Percentiles rank a stretch among this genome's conserved stretches.
phyloP scores from a whole-genome alignment of 2,888 invertebrate genomes.

The Cephus runcator region DNA sequence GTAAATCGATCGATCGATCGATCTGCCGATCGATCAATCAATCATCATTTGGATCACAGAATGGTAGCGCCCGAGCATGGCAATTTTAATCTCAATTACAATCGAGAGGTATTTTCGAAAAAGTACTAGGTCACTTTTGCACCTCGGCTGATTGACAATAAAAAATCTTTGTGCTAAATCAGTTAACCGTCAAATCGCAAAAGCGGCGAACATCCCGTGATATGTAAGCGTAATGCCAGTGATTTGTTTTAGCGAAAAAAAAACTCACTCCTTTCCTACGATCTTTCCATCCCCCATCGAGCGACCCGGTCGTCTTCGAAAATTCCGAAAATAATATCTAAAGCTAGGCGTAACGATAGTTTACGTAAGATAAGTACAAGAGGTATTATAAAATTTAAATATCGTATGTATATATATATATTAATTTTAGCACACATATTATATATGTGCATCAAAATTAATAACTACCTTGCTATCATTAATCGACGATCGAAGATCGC shows the following conservation, averaged over 20 bases:
- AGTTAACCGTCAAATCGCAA: neutral
- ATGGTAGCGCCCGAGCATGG: constrained; percentile 58
- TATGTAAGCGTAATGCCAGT: neutral
- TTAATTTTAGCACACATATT: too few species aligned
- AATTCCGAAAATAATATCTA: constrained; percentile 26
- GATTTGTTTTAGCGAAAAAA: neutral
- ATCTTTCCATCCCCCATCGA: neutral
- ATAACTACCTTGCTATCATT: neutral
- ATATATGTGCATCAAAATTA: neutral
- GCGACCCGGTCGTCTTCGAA: constrained; percentile 35
- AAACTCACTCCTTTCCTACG: neutral
- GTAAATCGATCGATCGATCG: neutral
- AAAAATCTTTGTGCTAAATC: neutral
- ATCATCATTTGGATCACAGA: constrained; percentile 52
- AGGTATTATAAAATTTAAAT: constrained; percentile 2
- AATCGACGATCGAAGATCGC: neutral
- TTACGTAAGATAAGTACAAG: constrained; percentile 5
- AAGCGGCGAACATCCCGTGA: neutral
- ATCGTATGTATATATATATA: neutral
- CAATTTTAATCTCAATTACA: constrained; percentile 36
- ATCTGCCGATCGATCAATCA: too few species aligned
- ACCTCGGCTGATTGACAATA: neutral
- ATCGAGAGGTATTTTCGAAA: constrained; percentile 42
- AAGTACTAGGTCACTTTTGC: constrained; percentile 24
- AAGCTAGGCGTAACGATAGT: constrained; percentile 36